These are phyloP conservation scores for Sarcoramphus papa DNA, from an alignment of 2,797 vertebrate species.

Conservation along the genomic window DNA sequence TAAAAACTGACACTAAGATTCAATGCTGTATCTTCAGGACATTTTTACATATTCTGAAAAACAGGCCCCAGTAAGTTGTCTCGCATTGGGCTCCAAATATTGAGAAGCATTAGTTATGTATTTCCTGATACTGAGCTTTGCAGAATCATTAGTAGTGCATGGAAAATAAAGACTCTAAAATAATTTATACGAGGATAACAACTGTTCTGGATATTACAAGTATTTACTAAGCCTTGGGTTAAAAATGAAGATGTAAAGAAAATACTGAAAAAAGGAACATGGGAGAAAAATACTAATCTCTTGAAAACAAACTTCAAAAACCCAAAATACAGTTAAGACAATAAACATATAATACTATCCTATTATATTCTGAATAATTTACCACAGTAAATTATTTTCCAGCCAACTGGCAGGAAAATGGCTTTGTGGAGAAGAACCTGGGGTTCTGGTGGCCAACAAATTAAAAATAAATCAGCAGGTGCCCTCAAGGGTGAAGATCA, in stretches of 20 bases:
- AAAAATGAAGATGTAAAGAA: not conserved
- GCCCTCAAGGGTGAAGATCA: not conserved
- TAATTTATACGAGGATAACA: not conserved
- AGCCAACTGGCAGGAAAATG: not conserved
- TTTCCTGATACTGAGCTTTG: not conserved
- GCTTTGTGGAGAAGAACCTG: not conserved
- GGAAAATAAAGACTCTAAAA: not conserved
- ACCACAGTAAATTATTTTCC: not conserved
- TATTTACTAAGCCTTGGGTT: not conserved
- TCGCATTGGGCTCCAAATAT: not conserved
- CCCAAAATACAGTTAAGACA: not conserved
- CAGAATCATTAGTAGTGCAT: not conserved
- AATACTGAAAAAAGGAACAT: not conserved
- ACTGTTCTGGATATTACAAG: not conserved
- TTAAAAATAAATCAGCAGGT: not conserved
- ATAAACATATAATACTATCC: not conserved
- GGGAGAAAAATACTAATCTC: not conserved
- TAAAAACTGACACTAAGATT: not conserved
- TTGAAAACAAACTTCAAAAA: not conserved
- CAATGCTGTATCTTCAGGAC: not conserved
- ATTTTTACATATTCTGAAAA: not conserved
- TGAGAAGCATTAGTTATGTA: not conserved
- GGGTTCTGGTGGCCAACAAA: not conserved
- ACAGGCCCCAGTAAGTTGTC: not conserved
- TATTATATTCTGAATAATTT: not conserved